Percentiles rank a stretch among this genome's conserved stretches.
phyloP scores from a whole-genome alignment of 2,888 invertebrate genomes.

The Saturnia pavonia region DNA sequence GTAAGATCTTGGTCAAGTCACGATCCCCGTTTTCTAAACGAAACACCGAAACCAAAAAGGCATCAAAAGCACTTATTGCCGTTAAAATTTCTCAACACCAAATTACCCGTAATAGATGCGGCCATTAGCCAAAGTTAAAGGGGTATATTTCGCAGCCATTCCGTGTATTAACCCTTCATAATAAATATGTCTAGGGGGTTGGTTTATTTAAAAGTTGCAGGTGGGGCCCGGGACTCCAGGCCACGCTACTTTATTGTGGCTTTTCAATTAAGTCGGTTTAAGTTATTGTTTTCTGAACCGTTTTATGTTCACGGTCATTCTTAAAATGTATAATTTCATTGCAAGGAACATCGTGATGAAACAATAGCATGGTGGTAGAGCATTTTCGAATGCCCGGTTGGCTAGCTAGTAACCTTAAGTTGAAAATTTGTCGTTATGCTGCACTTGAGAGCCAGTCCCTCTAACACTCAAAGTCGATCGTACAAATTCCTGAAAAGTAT shows the following conservation, averaged over 20 bases:
- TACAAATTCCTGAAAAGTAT: too few relatives aligned
- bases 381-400: too few relatives aligned
- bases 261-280: not conserved
- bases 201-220: constrained; percentile 23
- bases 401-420: too few relatives aligned
- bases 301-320: not conserved
- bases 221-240: constrained; percentile 14
- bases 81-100: constrained; percentile 1
- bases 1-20: too few relatives aligned
- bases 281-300: not conserved
- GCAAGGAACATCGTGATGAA: not conserved
- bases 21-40: not conserved
- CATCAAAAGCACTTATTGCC: not conserved
- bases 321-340: not conserved
- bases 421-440: too few relatives aligned
- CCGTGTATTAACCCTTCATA: constrained; percentile 46
- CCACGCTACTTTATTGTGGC: constrained; percentile 11
- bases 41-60: not conserved
- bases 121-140: not conserved
- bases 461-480: too few relatives aligned
- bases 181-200: constrained; percentile 38
- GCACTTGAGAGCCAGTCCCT: too few relatives aligned
- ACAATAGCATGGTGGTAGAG: too few relatives aligned
- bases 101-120: constrained; percentile 10
- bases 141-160: constrained; percentile 40